phyloP scores from a whole-genome alignment of 2,113 vertebrate genomes.

The Centrocercus urophasianus region DNA sequence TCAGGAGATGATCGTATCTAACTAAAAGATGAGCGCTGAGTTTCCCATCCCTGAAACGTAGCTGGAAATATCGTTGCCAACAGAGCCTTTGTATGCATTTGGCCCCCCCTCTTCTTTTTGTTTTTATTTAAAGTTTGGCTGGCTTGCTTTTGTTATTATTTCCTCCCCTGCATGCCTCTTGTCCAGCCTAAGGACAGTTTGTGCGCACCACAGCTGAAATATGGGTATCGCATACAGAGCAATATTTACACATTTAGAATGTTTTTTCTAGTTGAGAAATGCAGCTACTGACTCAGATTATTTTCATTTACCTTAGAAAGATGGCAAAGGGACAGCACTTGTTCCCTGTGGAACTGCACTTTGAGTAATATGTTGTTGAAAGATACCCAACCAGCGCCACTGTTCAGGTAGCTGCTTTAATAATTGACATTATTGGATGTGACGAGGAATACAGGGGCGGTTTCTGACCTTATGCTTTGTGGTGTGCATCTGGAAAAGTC shows the following conservation, averaged over 20 bases:
- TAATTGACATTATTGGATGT: background rate
- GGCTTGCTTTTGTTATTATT: background rate
- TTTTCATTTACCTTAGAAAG: background rate
- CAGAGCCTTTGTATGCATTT: background rate
- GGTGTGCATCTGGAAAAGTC: background rate
- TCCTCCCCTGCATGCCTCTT: background rate
- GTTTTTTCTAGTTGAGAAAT: background rate
- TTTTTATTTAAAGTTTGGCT: background rate
- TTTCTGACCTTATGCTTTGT: background rate
- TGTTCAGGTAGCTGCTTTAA: background rate
- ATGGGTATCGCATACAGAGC: fast-evolving
- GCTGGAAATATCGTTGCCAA: background rate
- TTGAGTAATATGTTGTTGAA: background rate
- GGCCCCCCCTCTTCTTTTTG: no score
- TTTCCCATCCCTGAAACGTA: background rate
- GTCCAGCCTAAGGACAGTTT: background rate
- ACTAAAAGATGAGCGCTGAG: background rate
- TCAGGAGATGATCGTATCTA: conserved; percentile 46
- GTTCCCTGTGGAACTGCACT: background rate
- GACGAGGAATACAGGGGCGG: background rate
- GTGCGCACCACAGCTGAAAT: background rate
- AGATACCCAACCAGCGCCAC: background rate
- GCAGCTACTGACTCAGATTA: background rate
- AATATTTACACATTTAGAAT: background rate
- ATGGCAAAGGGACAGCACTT: background rate